phyloP scores from a whole-genome alignment of 2,888 invertebrate species.

The Drosophila helvetica region DNA sequence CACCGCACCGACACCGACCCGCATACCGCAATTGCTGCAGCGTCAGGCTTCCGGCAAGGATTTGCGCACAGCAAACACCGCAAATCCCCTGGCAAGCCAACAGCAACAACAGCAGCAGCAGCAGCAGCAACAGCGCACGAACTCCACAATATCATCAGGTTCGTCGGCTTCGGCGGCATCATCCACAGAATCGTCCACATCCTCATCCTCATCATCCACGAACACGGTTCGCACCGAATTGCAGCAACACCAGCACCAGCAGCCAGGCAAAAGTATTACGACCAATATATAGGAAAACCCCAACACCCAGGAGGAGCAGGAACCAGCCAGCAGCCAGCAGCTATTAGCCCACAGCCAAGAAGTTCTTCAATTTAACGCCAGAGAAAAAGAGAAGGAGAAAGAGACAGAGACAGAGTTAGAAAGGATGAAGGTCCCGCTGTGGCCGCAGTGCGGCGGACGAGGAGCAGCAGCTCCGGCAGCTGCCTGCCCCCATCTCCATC shows the following conservation, averaged over 20 bases:
- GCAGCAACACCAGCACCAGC: conserved; percentile 67
- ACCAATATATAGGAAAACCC: conserved; percentile 62
- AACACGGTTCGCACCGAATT: conserved; percentile 83
- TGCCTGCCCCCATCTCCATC: conserved; percentile 25
- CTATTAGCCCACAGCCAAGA: conserved; percentile 24
- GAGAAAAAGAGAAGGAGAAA: background rate
- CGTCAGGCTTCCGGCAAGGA: conserved; percentile 63
- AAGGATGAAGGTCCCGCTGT: conserved; percentile 37
- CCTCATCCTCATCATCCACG: conserved; percentile 80
- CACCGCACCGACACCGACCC: conserved; percentile 38
- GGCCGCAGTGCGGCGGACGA: conserved; percentile 57
- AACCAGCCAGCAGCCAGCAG: conserved; percentile 6
- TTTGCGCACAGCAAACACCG: conserved; percentile 29
- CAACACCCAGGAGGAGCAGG: conserved; percentile 1
- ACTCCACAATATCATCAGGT: conserved; percentile 65
- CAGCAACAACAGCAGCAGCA: conserved; percentile 22
- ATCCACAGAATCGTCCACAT: conserved; percentile 51
- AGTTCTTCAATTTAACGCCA: conserved; percentile 40
- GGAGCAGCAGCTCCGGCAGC: conserved; percentile 14
- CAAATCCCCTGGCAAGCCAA: conserved; percentile 26
- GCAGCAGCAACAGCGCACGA: conserved; percentile 50
- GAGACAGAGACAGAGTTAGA: background rate
- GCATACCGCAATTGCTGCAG: conserved; percentile 78
- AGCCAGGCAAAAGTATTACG: conserved; percentile 60
- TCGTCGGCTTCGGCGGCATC: conserved; percentile 56